Evolutionary conservation across 2,113 vertebrate species (phyloP), one percentile per base, ranked within the genome.

Genomic region (Patagioenas fasciata): DNA sequence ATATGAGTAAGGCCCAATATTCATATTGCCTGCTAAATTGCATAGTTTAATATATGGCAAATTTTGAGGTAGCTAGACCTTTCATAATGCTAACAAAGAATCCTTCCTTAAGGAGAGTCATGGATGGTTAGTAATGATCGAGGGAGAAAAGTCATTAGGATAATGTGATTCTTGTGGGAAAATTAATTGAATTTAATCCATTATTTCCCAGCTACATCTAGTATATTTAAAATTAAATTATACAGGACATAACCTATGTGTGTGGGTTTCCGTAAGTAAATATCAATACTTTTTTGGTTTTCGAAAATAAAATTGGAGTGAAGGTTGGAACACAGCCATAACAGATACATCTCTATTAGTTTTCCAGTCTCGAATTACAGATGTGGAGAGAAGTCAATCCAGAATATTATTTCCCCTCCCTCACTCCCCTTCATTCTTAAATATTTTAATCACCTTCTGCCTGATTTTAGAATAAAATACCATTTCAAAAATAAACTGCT

Each of bases 161-260:
- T 73, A 93, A 92, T 47, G 34, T 38, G 83, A 78, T 88, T 90
- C 79, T 60, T 51, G 29, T 88, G 48, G 64, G 73, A 91, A 92
- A 89, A 89, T 58, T 89, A 85, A 94, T 93, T 85, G 0, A 47
- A 84, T 85, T 91, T 86, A 14, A 21, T 70, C 38, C 56, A 51
- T 91, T 94, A 62, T 78, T 91, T 88, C 48, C 56, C 75, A 85
- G n/a, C 23, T 53, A 74, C 40, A 80, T 26, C 32, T 80, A 90
- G 29, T 44, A 48, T 67, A 42, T 86, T 83, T 78, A 31, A 78
- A 94, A 95, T 78, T 51, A 42, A 80, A 84, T 94, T 86, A 78
- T 26, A 74, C 3, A 42, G 64, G 51, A 80, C 1, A 4, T 62
- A 93, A 60, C 29, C 67, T 64, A 31, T 64, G 51, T 78, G 6